These are phyloP conservation scores for Mamestra configurata DNA, from an alignment of 1,140 invertebrate species.

Conservation along the genomic window DNA sequence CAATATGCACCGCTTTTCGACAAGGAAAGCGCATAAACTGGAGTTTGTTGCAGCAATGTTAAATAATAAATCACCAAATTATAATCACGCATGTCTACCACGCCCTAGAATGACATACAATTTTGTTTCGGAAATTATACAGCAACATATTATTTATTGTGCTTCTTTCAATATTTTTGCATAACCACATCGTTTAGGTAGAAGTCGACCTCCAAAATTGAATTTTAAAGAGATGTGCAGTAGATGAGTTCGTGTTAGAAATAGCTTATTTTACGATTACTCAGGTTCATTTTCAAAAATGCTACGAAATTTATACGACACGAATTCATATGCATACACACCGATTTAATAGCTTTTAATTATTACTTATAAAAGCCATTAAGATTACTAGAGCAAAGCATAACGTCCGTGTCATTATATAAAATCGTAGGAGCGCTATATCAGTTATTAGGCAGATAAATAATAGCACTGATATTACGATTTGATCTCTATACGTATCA, in stretches of 20 bases:
- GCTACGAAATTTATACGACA: neutral
- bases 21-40: conserved; percentile 74
- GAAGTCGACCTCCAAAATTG: conserved; percentile 72
- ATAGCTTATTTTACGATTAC: conserved; percentile 3
- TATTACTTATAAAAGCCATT: conserved; percentile 33
- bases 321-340: neutral
- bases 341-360: conserved; percentile 23
- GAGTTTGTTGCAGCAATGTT: conserved; percentile 68
- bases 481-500: conserved; percentile 12
- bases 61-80: conserved; percentile 79
- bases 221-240: conserved; percentile 60
- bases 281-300: neutral
- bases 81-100: conserved; percentile 77
- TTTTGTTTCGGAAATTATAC: conserved; percentile 83
- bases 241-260: conserved; percentile 28
- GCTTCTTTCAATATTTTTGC: conserved; percentile 77
- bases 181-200: conserved; percentile 74
- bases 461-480: neutral
- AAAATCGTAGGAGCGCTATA: conserved; percentile 5
- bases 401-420: conserved; percentile 28
- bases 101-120: conserved; percentile 81
- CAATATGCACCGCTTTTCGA: conserved; percentile 80
- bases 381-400: conserved; percentile 43
- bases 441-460: conserved; percentile 9
- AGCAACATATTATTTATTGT: conserved; percentile 80